Evolutionary conservation across 2,888 invertebrate species (phyloP), one percentile per base, ranked within the genome.

Genomic region (Cheilosia soror): DNA sequence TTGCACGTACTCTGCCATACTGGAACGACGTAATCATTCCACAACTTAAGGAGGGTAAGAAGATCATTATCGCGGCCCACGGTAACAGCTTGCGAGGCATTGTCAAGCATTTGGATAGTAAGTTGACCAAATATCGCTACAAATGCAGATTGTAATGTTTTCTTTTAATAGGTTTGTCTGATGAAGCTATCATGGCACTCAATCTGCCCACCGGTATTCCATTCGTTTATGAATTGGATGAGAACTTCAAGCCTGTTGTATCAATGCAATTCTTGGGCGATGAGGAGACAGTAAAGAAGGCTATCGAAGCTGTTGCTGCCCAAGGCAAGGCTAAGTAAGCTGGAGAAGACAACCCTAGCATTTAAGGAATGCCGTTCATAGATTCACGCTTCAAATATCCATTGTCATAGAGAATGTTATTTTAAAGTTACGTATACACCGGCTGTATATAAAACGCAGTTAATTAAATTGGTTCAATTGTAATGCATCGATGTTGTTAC

Each of bases 51-150:
- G 96, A 94, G 88, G 97, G 97, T 87, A 97, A 97, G 91, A 94
- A 93, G 63, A 95, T 97, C 84, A 94, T 97, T 63, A 96, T 97
- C 89, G 97, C 96, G 31, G 97, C 97, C 44, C 97, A 97, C 90
- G 97, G 97, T 73, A 97, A 97, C 93, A 97, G 97, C 91, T 94
- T 97, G 73, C 93, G 97, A 89, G 97, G 97, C 88, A 96, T 97
- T 89, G 97, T 97, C 2, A 97, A 97, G 92, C 96, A 97, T 93
- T 94, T 97, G 91, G 97, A 97, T 91, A 93, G 96, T 96, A 93
- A 93, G 94, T 92, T 55, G 9, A 15, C 25, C 9, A 33, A 29
- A 42, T 20, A 25, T 11, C 58, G 25, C 15, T 42, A 37, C 6
- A 25, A 20, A 29, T 27, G n/a, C 27, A 9, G 4, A 44, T 44